Conservation (phyloP, 2,888 invertebrate species). For the Nymphalis polychloros region DNA sequence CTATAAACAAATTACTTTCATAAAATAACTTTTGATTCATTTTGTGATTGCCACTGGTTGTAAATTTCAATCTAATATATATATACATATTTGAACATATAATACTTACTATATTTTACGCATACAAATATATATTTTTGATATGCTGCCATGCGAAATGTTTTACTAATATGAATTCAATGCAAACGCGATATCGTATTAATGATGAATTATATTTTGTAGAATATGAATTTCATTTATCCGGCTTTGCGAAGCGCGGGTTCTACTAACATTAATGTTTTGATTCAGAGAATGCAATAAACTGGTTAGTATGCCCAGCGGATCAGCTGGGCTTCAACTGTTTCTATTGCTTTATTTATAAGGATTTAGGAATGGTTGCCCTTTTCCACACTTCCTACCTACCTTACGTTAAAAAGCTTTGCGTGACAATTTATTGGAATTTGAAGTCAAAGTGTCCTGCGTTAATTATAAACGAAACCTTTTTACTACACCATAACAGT, state of each 20-base stretch:
- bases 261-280: not conserved
- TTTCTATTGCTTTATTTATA: slow-evolving; percentile 16
- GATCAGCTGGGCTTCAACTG: not conserved
- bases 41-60: too few relatives aligned
- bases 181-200: slow-evolving; percentile 4
- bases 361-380: slow-evolving; percentile 31
- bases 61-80: too few relatives aligned
- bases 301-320: not conserved
- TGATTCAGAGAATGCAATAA: not conserved
- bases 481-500: not conserved
- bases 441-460: too few relatives aligned
- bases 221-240: not conserved
- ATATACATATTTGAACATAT: too few relatives aligned
- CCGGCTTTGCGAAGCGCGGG: not conserved
- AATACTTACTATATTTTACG: too few relatives aligned
- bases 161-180: too few relatives aligned
- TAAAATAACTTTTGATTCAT: too few relatives aligned
- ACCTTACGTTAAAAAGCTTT: slow-evolving; percentile 5
- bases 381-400: slow-evolving; percentile 14
- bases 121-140: too few relatives aligned
- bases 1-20: too few relatives aligned
- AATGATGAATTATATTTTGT: not conserved
- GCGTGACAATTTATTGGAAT: slow-evolving; percentile 18
- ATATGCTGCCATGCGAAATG: too few relatives aligned
- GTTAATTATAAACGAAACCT: too few relatives aligned